phyloP scores from a whole-genome alignment of 2,113 vertebrate species.

The Typhlomys cinereus region DNA sequence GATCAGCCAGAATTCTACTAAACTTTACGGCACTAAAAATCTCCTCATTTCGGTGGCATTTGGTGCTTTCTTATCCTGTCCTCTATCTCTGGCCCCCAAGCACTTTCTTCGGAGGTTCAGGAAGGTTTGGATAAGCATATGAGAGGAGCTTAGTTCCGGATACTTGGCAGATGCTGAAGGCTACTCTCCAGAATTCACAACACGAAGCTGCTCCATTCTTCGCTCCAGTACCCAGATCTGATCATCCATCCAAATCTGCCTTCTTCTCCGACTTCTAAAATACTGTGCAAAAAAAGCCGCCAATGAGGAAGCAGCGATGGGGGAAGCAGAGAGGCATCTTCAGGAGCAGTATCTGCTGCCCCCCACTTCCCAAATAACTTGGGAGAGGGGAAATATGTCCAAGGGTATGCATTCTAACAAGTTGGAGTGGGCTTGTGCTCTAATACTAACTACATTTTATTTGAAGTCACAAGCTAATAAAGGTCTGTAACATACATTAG shows the following conservation, averaged over 20 bases:
- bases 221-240: neutral
- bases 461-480: slow-evolving; percentile 43
- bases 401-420: neutral
- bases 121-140: slow-evolving; percentile 10
- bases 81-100: neutral
- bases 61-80: neutral
- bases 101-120: slow-evolving; percentile 36
- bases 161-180: neutral
- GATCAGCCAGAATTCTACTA: slow-evolving; percentile 46
- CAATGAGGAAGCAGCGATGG: neutral
- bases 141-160: neutral
- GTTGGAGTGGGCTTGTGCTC: neutral
- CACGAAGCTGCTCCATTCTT: neutral
- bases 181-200: neutral
- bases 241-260: neutral
- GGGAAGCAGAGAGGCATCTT: neutral
- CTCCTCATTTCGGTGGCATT: slow-evolving; percentile 46
- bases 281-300: neutral
- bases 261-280: neutral
- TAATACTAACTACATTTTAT: slow-evolving; percentile 4
- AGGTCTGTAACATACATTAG: neutral
- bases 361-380: neutral
- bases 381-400: neutral
- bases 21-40: slow-evolving; percentile 61
- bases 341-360: neutral